Evolutionary conservation across 2,888 invertebrate genomes (phyloP), one percentile per base, ranked within the genome.

Genomic region (Hirtodrosophila alboralis): DNA sequence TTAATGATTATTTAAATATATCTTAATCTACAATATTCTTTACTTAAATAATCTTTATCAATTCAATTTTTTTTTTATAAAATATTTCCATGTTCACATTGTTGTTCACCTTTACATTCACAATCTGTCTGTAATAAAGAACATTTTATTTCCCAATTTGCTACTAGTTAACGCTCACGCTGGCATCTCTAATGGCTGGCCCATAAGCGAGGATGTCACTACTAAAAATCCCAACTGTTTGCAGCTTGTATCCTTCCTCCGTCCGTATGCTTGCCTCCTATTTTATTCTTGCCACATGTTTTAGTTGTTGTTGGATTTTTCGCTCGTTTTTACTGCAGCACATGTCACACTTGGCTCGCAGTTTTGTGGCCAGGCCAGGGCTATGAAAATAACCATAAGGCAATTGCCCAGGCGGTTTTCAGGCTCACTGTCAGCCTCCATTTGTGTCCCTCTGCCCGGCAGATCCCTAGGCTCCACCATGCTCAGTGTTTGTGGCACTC

Each of bases 341-440:
- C 67, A 70, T 67, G 70, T 78, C 76, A 70, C 78, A 79, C 79
- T 70, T 78, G 79, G 79, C 63, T 76, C 83, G 83, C 78, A 78
- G 78, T 83, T 78, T n/a, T 84, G 83, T 72, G 85, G 85, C 83
- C 81, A 71, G 75, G 81, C 78, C 81, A 83, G 83, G 76, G 74
- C 85, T 81, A 83, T 85, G 85, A 73, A 85, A 85, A 87, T 85
- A 87, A 75, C 86, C 85, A 86, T 83, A 86, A 84, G 87, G 87
- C 83, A 83, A 83, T 87, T 83, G 84, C 76, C 81, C 71, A 57
- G 76, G 76, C 80, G 80, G 84, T 61, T 64, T 59, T 59, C 84
- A 80, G 74, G 44, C 64, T 67, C 59, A 23, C 43, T 51, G 56
- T 30, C 60, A 54, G 31, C 43, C 43, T 41, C 16, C 54, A 48